Evolutionary conservation across 2,888 invertebrate species (phyloP).

Genomic region (Oxytorus armatus): DNA sequence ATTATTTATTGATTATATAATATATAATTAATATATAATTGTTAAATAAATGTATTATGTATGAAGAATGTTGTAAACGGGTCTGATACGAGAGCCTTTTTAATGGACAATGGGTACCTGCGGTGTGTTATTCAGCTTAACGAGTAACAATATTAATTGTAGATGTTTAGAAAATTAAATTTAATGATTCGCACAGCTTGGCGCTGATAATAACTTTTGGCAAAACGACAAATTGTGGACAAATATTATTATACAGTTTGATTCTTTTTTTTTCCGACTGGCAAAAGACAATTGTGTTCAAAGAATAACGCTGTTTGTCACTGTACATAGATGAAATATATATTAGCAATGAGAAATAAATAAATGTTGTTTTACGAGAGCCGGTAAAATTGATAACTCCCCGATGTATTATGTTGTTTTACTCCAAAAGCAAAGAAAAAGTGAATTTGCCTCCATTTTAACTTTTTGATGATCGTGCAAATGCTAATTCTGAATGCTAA

Average conservation of each 20-base stretch:
- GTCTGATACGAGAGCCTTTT: neutral
- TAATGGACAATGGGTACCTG: constrained; percentile 54
- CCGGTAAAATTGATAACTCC: constrained; percentile 6
- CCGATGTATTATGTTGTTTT: neutral
- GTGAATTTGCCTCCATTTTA: no score
- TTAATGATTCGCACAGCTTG: constrained; percentile 43
- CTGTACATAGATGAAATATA: constrained; percentile 74
- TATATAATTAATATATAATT: constrained; percentile 35
- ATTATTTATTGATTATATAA: constrained; percentile 43
- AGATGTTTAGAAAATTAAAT: constrained; percentile 27
- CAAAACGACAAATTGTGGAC: neutral
- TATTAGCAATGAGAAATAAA: constrained; percentile 72
- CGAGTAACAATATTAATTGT: constrained; percentile 33
- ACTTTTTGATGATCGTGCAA: no score
- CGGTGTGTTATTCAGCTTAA: constrained; percentile 35
- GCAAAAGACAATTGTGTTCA: constrained; percentile 29
- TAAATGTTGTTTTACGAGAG: constrained; percentile 76
- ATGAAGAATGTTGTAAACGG: constrained; percentile 3
- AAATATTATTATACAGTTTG: neutral
- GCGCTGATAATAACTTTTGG: constrained; percentile 18
- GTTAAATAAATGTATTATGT: constrained; percentile 1
- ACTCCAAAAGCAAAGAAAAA: no score
- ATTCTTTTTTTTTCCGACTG: neutral
- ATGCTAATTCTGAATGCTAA: no score
- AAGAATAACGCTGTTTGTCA: constrained; percentile 69